Conservation (phyloP, 92 coral and sea anemone genomes). For the Epizoanthus stellaris region DNA sequence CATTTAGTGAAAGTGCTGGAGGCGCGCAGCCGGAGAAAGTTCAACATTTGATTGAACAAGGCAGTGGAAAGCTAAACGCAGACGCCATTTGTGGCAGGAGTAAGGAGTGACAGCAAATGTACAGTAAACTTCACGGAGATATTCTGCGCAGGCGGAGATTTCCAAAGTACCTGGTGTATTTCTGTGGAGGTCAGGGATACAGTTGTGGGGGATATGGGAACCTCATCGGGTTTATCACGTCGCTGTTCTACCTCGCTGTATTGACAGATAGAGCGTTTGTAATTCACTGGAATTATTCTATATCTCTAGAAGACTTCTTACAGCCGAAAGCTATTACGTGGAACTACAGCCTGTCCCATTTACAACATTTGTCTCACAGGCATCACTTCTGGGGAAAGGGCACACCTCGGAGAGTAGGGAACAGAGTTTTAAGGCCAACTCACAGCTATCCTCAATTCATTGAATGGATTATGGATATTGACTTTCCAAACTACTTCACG, state of each 20-base stretch:
- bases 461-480: conserved; percentile 46
- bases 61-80: neutral
- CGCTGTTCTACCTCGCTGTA: conserved; percentile 66
- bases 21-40: neutral
- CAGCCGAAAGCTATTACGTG: conserved; percentile 61
- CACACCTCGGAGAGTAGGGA: conserved; percentile 30
- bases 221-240: conserved; percentile 57
- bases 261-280: conserved; percentile 75
- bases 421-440: conserved; percentile 30
- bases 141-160: conserved; percentile 44
- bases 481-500: conserved; percentile 54
- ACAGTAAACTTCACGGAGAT: conserved; percentile 56
- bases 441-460: conserved; percentile 33
- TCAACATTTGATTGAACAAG: neutral
- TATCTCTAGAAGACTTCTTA: conserved; percentile 50
- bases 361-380: conserved; percentile 48
- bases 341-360: conserved; percentile 52
- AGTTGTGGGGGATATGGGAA: conserved; percentile 79
- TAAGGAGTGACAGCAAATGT: conserved; percentile 60
- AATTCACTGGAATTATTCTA: conserved; percentile 66
- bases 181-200: conserved; percentile 65
- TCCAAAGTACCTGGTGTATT: conserved; percentile 58
- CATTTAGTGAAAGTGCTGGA: neutral
- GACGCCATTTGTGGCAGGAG: conserved; percentile 26
- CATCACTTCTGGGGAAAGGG: conserved; percentile 70